Evolutionary conservation across 2,113 vertebrate species (phyloP).

Genomic region (Regulus satrapa): DNA sequence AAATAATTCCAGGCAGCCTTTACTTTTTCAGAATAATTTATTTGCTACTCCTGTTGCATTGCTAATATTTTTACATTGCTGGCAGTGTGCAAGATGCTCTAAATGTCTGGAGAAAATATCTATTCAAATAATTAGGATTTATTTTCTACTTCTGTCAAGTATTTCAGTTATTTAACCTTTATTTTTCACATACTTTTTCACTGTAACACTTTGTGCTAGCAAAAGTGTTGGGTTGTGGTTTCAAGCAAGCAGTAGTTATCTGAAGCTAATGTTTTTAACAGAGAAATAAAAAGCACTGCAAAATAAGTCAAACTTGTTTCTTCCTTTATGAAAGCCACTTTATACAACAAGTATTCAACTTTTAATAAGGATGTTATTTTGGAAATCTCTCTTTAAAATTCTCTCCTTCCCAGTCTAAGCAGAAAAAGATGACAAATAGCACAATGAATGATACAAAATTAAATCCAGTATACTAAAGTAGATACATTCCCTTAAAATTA

Average conservation of each 20-base stretch:
- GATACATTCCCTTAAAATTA: background rate
- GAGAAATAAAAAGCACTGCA: background rate
- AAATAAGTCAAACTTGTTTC: background rate
- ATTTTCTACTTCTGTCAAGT: background rate
- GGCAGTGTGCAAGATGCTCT: background rate
- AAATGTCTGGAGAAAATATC: background rate
- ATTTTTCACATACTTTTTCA: background rate
- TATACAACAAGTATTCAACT: background rate
- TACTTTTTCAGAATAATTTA: constrained; percentile 29
- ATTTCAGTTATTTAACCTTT: background rate
- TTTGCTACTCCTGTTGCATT: background rate
- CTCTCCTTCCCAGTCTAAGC: background rate
- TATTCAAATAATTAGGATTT: background rate
- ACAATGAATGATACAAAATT: background rate
- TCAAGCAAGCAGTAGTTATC: background rate
- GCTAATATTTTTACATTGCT: background rate
- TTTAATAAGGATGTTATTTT: background rate
- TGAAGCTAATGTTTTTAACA: background rate
- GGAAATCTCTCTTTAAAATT: background rate
- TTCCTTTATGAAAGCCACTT: background rate
- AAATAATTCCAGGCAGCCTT: constrained; percentile 38
- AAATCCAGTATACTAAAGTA: background rate
- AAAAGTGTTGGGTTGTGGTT: background rate
- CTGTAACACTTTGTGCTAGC: background rate
- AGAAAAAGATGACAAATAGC: background rate